Conservation (phyloP, 2,113 vertebrate species). For the Corythaixoides concolor region DNA sequence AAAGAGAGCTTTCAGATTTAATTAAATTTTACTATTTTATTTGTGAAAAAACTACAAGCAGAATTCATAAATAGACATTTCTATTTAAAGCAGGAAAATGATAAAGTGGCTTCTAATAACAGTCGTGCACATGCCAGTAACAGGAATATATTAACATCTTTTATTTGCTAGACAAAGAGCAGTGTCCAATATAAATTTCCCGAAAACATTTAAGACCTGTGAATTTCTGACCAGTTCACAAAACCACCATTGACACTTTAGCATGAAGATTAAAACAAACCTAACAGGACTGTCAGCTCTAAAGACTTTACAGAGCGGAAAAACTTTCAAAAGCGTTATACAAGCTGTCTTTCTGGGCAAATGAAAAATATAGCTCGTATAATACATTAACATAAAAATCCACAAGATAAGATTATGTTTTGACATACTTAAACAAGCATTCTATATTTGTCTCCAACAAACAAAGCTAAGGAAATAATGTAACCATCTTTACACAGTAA, state of each 20-base stretch:
- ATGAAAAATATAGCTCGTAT: slow-evolving; percentile 90
- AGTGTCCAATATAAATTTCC: slow-evolving; percentile 92
- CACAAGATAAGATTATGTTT: slow-evolving; percentile 89
- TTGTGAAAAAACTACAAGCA: slow-evolving; percentile 99
- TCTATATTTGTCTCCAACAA: slow-evolving; percentile 96
- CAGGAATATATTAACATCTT: slow-evolving; percentile 98
- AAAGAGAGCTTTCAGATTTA: slow-evolving; percentile 73
- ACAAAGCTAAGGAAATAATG: slow-evolving; percentile 97
- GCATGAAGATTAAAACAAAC: slow-evolving; percentile 86
- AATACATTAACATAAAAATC: slow-evolving; percentile 91
- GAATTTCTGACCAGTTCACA: slow-evolving; percentile 96
- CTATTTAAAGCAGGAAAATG: slow-evolving; percentile 98
- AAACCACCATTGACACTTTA: slow-evolving; percentile 96
- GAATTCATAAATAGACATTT: slow-evolving; percentile 99
- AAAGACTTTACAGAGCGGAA: slow-evolving; percentile 87
- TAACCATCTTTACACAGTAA: slow-evolving; percentile 99
- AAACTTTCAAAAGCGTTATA: slow-evolving; percentile 92
- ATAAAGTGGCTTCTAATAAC: slow-evolving; percentile 97
- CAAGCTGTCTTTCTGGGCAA: slow-evolving; percentile 95
- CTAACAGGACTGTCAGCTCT: slow-evolving; percentile 86
- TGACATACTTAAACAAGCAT: slow-evolving; percentile 98
- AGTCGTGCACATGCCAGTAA: slow-evolving; percentile 99
- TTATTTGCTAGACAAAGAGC: slow-evolving; percentile 97
- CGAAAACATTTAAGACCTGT: slow-evolving; percentile 94
- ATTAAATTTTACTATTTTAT: slow-evolving; percentile 99